A percentile compares a stretch with the other conserved stretches of the same genome.
phyloP scores from a whole-genome alignment of 2,888 invertebrate genomes.

The Andrena haemorrhoa region DNA sequence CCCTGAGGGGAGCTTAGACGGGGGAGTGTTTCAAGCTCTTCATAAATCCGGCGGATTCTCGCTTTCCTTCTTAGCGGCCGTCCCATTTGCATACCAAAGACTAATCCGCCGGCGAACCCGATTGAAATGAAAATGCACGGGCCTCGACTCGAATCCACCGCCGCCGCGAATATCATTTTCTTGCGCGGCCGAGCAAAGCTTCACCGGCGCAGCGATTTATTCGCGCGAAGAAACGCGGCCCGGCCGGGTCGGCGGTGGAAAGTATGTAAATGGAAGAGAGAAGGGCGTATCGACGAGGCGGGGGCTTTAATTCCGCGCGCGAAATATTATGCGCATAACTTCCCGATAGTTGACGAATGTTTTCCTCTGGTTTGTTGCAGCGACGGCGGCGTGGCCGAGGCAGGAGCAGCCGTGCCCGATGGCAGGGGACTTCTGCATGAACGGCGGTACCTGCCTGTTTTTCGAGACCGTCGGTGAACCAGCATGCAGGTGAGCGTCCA shows the following conservation, averaged over 20 bases:
- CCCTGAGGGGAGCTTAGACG: constrained; percentile 20
- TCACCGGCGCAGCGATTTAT: constrained; percentile 29
- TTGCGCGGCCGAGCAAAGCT: constrained; percentile 34
- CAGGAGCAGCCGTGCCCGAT: constrained; percentile 89
- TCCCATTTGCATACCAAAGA: constrained; percentile 78
- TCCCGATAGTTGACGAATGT: constrained; percentile 11
- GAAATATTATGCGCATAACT: constrained; percentile 22
- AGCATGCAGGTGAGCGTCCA: constrained; percentile 91
- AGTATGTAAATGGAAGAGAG: background rate
- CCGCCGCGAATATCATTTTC: constrained; percentile 60
- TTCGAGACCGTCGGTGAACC: constrained; percentile 92
- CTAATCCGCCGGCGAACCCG: constrained; percentile 73
- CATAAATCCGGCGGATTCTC: constrained; percentile 71
- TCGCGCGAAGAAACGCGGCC: constrained; percentile 18
- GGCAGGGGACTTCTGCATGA: constrained; percentile 92
- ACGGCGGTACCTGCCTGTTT: constrained; percentile 94
- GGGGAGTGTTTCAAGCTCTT: constrained; percentile 71
- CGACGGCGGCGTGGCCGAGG: constrained; percentile 87
- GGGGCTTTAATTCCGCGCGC: background rate
- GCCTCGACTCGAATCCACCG: constrained; percentile 34
- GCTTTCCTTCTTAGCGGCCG: constrained; percentile 42
- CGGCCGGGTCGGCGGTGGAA: background rate
- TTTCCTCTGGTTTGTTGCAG: constrained; percentile 80
- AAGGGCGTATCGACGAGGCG: background rate
- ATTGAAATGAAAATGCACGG: constrained; percentile 79